Evolutionary conservation across 2,888 invertebrate genomes (phyloP), one percentile per base, ranked within the genome.

Genomic region (Netelia melanura): DNA sequence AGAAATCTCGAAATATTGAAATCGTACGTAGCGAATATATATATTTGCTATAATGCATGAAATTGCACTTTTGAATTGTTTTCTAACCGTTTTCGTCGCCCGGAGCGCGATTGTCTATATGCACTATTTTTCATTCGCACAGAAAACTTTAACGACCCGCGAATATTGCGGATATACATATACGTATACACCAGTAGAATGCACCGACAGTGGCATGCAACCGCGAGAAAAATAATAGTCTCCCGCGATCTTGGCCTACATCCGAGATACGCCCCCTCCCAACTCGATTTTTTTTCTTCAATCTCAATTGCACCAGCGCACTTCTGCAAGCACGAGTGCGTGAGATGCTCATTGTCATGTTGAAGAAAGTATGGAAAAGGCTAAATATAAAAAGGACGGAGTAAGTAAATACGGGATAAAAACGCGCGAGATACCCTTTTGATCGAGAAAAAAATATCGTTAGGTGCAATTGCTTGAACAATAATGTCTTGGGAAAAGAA

Each of bases 201-300:
- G 21, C 25, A 25, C 11, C 25, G n/a, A 30, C 56, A 58, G 30
- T 3, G 67, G 43, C 81, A 76, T 68, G 62, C 77, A 74, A 56
- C 72, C 64, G 43, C 74, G 77, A 74, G 77, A 77, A 56, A 81
- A 84, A 84, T 81, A 84, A 84, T 78, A 81, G 74, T 84, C 81
- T 81, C 74, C 54, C 77, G 81, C 77, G 81, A 81, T 84, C 84
- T 84, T 84, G 84, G 77, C 84, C 84, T 84, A 84, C 81, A 81
- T 84, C 68, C 81, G 71, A 65, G 56, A 67, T 68, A 52, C 10
- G 64, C 70, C 74, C 61, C 71, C 67, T 74, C 25, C 64, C 56
- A 23, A n/a, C 43, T 10, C 68, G 17, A 14, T 43, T 54, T 56
- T 68, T 72, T 48, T 43, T 71, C 65, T 71, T 38, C 54, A 56